Percentiles rank a stretch among this genome's conserved stretches.
These are phyloP conservation scores for Malurus splendens DNA, from an alignment of 2,797 vertebrate genomes.

Conservation along the genomic window DNA sequence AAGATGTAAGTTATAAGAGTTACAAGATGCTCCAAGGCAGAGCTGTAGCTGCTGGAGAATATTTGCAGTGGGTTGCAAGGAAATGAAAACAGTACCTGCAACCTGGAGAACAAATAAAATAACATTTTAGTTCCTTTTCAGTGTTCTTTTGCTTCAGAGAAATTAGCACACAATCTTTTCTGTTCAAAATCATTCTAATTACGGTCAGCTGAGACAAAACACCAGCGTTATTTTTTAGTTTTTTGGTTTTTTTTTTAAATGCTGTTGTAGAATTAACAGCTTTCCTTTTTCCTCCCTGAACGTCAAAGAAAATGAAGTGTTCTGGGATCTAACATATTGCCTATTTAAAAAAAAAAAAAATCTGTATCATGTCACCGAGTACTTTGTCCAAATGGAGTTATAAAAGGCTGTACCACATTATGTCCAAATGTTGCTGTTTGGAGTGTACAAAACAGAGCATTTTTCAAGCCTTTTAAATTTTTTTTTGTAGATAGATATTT, in stretches of 20 bases:
- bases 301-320: neutral
- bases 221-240: neutral
- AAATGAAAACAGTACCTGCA: neutral
- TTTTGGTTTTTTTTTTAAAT: rapidly evolving
- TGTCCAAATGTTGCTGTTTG: neutral
- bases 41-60: neutral
- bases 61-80: neutral
- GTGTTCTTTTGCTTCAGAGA: neutral
- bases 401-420: neutral
- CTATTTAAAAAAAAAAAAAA: neutral
- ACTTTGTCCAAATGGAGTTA: neutral
- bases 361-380: neutral
- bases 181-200: neutral
- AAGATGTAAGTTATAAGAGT: neutral
- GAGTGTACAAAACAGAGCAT: neutral
- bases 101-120: neutral
- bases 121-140: neutral
- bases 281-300: neutral
- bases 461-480: neutral
- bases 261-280: neutral
- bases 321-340: neutral
- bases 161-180: neutral
- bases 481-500: neutral
- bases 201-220: neutral
- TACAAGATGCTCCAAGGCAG: neutral